A percentile compares a stretch with the other conserved stretches of the same genome.
Evolutionary conservation across 2,113 vertebrate genomes (phyloP).

Genomic region (Corythaixoides concolor): DNA sequence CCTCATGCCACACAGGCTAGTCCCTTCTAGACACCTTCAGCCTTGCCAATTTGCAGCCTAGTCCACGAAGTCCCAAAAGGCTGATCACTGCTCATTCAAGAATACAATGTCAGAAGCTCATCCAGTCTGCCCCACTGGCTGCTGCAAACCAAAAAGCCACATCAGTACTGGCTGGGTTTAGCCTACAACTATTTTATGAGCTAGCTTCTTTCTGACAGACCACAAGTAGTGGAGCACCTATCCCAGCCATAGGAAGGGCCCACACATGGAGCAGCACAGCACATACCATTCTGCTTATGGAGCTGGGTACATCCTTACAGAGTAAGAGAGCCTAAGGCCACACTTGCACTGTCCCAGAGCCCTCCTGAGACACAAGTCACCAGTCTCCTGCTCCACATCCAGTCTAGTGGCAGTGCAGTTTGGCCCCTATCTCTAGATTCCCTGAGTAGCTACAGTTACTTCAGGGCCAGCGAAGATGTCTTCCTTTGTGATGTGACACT

Average conservation of each 20-base stretch:
- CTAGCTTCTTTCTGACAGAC: neutral
- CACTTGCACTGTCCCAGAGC: neutral
- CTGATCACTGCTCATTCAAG: neutral
- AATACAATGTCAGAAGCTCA: neutral
- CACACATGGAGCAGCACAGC: neutral
- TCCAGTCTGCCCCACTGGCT: neutral
- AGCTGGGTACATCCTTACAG: neutral
- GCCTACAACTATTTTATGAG: neutral
- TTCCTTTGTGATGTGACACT: neutral
- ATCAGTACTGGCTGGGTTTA: neutral
- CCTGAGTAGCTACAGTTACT: neutral
- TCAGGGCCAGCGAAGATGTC: neutral
- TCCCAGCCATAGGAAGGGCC: neutral
- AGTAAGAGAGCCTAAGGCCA: neutral
- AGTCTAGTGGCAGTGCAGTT: neutral
- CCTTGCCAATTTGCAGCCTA: neutral
- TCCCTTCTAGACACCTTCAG: neutral
- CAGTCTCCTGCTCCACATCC: neutral
- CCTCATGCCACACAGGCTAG: neutral
- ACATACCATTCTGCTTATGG: neutral
- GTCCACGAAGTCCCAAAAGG: neutral
- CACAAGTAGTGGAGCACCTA: neutral
- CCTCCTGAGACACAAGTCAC: neutral
- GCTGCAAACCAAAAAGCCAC: neutral
- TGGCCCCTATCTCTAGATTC: neutral